These are phyloP conservation scores for Procambarus virginalis DNA, from an alignment of 1,140 invertebrate species.

Conservation along the genomic window DNA sequence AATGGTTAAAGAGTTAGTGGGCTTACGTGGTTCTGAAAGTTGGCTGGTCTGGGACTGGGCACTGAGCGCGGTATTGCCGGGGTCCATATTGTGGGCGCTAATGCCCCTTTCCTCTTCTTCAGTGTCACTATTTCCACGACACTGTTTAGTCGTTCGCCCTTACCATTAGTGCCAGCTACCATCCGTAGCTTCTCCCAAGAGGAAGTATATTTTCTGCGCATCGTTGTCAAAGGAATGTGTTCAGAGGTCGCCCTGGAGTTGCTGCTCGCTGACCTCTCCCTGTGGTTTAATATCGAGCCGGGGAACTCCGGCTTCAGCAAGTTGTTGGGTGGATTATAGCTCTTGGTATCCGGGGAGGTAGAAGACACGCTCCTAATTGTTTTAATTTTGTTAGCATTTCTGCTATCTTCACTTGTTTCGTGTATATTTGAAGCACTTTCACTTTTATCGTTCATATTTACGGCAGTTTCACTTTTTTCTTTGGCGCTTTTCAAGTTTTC, in stretches of 20 bases:
- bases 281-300: neutral
- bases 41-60: conserved; percentile 36
- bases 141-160: neutral
- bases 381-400: neutral
- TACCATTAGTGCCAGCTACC: neutral
- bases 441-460: neutral
- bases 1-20: neutral
- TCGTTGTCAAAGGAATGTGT: neutral
- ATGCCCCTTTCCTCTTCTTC: neutral
- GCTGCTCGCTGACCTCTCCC: neutral
- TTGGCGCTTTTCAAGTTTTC: neutral
- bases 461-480: neutral
- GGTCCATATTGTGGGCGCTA: conserved; percentile 43
- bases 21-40: conserved; percentile 39
- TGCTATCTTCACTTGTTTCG: neutral
- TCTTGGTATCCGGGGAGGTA: neutral
- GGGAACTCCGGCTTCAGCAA: neutral
- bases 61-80: conserved; percentile 20
- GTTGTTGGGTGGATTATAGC: neutral
- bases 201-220: neutral
- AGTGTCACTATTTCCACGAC: conserved; percentile 27
- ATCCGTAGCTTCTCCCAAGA: conserved; percentile 19
- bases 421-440: neutral
- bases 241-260: neutral
- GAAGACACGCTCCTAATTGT: neutral